Evolutionary conservation across 2,888 invertebrate genomes (phyloP), one percentile per base, ranked within the genome.

Genomic region (Eurois occulta): DNA sequence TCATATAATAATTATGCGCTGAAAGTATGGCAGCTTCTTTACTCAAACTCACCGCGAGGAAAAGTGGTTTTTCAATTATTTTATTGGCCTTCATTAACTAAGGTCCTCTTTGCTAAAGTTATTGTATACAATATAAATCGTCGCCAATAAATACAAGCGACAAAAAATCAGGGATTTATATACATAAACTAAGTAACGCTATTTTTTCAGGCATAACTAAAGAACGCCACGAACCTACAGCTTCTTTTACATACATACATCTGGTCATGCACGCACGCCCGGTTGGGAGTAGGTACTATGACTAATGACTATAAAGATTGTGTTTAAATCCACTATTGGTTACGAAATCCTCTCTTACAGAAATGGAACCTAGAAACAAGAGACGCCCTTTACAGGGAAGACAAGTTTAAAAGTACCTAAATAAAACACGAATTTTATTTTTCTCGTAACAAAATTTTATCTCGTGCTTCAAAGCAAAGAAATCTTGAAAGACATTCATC

Each of bases 401-500:
- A 38, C 21, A 38, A 76, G 6, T 21, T 41, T 16, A 38, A 46
- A 76, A 48, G 60, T 24, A n/a, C n/a, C n/a, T n/a, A 62, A 43
- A 62, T 18, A 48, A n/a, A 38, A 75, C 24, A 28, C 6, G 3
- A 11, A 16, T 43, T 16, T 5, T 16, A 41, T 6, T 32, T 77
- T 52, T 52, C n/a, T 32, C 8, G 4, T 48, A n/a, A 48, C 21
- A 48, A 28, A 38, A 32, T 41, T 10, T 68, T 35, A n/a, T 48
- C 46, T 68, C 10, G 10, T 24, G 10, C 4, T 28, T 24, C 11
- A 66, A 74, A 73, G 32, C 32, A 35, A 55, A 62, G 5, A 70
- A 62, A 79, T 70, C n/a, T 78, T 78, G 24, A 32, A 46, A 78
- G 38, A 32, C 2, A 21, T 43, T 68, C 32, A 79, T 72, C n/a